phyloP scores from a whole-genome alignment of 1,140 invertebrate species.

The Arctopsyche grandis region DNA sequence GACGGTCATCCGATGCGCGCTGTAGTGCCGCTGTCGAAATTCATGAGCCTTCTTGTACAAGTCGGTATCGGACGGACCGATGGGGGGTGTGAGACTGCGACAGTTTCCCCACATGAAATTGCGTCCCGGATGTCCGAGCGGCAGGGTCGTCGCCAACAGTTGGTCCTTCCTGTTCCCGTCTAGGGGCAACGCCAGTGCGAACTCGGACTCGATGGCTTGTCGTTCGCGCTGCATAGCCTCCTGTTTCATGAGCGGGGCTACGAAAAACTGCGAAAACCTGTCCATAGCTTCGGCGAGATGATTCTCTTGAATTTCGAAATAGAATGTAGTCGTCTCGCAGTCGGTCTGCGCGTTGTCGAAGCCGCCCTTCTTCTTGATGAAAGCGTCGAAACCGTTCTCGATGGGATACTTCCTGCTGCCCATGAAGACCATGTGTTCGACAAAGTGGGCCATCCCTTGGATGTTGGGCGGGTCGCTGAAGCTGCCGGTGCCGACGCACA shows the following conservation, averaged over 20 bases:
- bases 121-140: constrained; percentile 75
- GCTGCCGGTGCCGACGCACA: constrained; percentile 77
- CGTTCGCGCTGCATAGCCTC: constrained; percentile 89
- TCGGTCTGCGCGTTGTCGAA: constrained; percentile 86
- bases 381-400: constrained; percentile 88
- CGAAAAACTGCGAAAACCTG: constrained; percentile 92
- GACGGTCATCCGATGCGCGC: constrained; percentile 89
- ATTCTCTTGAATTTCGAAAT: constrained; percentile 87
- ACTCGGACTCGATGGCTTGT: constrained; percentile 92
- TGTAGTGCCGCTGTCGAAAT: constrained; percentile 86
- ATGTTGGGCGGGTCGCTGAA: constrained; percentile 75
- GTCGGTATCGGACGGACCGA: constrained; percentile 69
- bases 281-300: constrained; percentile 79
- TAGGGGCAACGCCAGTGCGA: constrained; percentile 75
- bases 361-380: constrained; percentile 81
- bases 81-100: constrained; percentile 77
- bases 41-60: constrained; percentile 77
- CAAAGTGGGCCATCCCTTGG: constrained; percentile 91
- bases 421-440: constrained; percentile 97
- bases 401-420: constrained; percentile 87
- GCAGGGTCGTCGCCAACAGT: constrained; percentile 75
- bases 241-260: constrained; percentile 85
- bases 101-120: constrained; percentile 90
- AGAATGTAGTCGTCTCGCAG: constrained; percentile 85
- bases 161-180: constrained; percentile 79